A percentile compares a stretch with the other conserved stretches of the same genome.
Conservation (phyloP, 2,888 invertebrate genomes). For the Crocallis elinguaria region DNA sequence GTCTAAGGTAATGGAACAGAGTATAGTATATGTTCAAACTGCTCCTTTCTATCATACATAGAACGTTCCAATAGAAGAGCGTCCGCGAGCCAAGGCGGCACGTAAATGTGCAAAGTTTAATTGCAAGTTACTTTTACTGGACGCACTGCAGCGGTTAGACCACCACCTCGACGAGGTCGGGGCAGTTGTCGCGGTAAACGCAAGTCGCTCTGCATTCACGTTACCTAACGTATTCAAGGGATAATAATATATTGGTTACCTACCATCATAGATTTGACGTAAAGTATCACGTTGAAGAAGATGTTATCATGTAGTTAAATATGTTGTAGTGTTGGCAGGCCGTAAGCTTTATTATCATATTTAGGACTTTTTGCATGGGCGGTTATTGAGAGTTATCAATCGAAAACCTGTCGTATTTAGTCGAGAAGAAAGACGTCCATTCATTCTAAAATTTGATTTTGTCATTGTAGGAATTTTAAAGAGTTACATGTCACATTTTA, state of each 20-base stretch:
- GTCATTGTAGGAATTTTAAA: too few species aligned
- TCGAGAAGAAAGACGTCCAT: too few species aligned
- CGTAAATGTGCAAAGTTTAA: constrained; percentile 92
- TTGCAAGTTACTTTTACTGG: constrained; percentile 84
- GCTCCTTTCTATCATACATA: constrained; percentile 28
- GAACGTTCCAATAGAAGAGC: constrained; percentile 88
- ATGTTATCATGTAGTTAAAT: too few species aligned
- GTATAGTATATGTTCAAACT: neutral
- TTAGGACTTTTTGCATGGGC: too few species aligned
- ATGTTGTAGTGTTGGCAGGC: too few species aligned
- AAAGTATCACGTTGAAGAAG: neutral
- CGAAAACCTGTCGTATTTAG: too few species aligned
- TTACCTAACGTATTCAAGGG: neutral
- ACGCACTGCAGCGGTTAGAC: constrained; percentile 71
- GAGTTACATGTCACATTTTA: too few species aligned
- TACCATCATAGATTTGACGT: neutral
- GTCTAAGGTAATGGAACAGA: too few species aligned
- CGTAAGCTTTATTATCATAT: too few species aligned
- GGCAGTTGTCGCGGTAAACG: constrained; percentile 55
- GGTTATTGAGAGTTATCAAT: too few species aligned
- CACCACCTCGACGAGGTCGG: constrained; percentile 66
- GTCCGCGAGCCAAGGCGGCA: constrained; percentile 92
- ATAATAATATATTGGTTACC: neutral
- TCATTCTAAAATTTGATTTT: too few species aligned
- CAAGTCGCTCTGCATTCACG: constrained; percentile 4